phyloP scores from a whole-genome alignment of 2,113 vertebrate species.

The Scomber scombrus region DNA sequence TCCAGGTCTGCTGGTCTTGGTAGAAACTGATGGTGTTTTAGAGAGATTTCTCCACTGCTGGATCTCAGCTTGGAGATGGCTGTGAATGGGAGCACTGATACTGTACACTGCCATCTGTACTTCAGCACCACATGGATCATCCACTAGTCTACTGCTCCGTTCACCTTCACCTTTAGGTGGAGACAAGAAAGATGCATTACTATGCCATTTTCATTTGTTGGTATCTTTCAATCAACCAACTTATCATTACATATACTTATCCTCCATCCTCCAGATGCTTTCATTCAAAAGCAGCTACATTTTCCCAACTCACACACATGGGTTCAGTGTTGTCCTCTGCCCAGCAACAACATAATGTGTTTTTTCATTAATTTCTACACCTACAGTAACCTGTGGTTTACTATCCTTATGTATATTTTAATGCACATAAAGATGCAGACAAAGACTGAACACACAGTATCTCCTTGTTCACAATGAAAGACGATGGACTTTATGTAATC shows the following conservation, averaged over 20 bases:
- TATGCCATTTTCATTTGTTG: background rate
- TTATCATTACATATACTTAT: too few species aligned
- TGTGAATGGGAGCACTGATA: conserved; percentile 65
- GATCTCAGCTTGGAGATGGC: background rate
- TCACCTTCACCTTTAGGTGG: conserved; percentile 30
- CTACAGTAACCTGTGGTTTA: background rate
- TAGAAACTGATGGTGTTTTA: conserved; percentile 28
- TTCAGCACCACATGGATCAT: conserved; percentile 22
- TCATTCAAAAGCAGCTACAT: too few species aligned
- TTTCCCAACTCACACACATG: too few species aligned
- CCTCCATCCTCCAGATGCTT: too few species aligned
- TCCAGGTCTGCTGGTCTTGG: conserved; percentile 31
- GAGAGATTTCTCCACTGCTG: conserved; percentile 74
- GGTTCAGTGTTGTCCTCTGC: too few species aligned
- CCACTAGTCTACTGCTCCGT: conserved; percentile 18
- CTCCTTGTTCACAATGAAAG: background rate
- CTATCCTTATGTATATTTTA: background rate
- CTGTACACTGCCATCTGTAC: conserved; percentile 57
- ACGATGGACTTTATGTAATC: background rate
- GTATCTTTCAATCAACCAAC: background rate
- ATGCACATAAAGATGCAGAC: background rate
- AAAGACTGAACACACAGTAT: background rate
- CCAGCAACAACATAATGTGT: background rate
- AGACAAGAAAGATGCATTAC: conserved; percentile 15
- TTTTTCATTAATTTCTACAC: background rate